Evolutionary conservation across 2,797 vertebrate genomes (phyloP), one percentile per base, ranked within the genome.

Genomic region (Capromys pilorides): DNA sequence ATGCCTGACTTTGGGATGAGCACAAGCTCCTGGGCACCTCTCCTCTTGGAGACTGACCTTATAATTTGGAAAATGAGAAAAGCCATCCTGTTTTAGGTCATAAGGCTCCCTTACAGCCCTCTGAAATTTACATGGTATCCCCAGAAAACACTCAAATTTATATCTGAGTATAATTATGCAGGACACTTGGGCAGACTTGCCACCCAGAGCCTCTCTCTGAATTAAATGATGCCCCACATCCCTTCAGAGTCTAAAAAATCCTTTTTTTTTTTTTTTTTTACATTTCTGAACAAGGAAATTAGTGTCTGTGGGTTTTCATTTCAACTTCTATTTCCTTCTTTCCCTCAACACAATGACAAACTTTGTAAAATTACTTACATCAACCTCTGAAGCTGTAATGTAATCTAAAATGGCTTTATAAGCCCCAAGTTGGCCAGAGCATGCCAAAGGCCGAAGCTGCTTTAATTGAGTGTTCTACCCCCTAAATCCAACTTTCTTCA

Each of bases 371-470:
- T 33, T 67, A 77, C 13, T 51, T 67, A 71, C 16, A 28, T 28
- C 66, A 51, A 36, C 8, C 21, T 39, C 71, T 49, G 11, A 90
- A 90, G 18, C 36, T 77, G 28, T 39, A 49, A 80, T 84, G 67
- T 77, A 94, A 36, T 36, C 59, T 26, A 67, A 84, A 96, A 88
- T 73, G 62, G 45, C 41, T 91, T 80, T 64, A 19, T 66, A 88
- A 79, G 69, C 22, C 54, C 28, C 84, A 88, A 81, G 75, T 41
- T 54, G 39, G 24, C 79, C 33, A 66, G 18, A 36, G 39, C 18
- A 66, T 77, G 22, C 24, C 86, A 31, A 18, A 78, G 69, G 14
- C 14, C 79, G 86, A 94, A 31, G 41, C 79, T 2, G 21, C 28
- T 64, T 33, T 19, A 59, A 59, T 77, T 77, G 83, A 61, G 77